phyloP scores from a whole-genome alignment of 1,140 invertebrate species.

The Drosophila serrata region DNA sequence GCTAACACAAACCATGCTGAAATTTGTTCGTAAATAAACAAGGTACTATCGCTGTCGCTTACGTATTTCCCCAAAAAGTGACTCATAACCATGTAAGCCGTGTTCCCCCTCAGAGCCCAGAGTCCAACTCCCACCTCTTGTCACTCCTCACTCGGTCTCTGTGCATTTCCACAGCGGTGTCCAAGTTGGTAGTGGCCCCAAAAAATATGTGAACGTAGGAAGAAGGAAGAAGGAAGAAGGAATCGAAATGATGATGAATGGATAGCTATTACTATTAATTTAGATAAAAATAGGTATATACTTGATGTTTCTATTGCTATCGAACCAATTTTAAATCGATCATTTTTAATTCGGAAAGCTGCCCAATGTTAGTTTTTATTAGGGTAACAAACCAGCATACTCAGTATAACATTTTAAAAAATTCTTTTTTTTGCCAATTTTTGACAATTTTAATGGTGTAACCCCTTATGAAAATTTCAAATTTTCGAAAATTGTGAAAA shows the following conservation, averaged over 20 bases:
- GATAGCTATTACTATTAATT: background rate
- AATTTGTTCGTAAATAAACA: slow-evolving; percentile 18
- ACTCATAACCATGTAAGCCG: slow-evolving; percentile 29
- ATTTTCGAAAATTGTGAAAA: no score
- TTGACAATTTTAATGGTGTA: no score
- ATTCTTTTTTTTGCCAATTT: no score
- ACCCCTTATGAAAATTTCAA: no score
- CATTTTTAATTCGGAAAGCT: no score
- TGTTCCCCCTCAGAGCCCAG: slow-evolving; percentile 1
- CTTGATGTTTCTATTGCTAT: no score
- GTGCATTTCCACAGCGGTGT: slow-evolving; percentile 15
- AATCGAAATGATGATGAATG: slow-evolving; percentile 4
- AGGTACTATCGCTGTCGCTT: background rate
- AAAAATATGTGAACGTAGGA: background rate
- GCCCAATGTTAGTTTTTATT: no score
- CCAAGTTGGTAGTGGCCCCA: background rate
- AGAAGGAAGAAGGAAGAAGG: background rate
- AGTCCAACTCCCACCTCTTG: background rate
- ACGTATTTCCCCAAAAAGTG: slow-evolving; percentile 38
- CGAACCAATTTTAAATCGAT: no score
- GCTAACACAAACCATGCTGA: slow-evolving; percentile 8
- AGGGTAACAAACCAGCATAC: no score
- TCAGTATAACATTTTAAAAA: no score
- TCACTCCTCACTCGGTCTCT: background rate
- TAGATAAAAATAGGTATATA: background rate